A percentile compares a stretch with the other conserved stretches of the same genome.
phyloP scores from a whole-genome alignment of 2,888 invertebrate species.

The Melinaea marsaeus region DNA sequence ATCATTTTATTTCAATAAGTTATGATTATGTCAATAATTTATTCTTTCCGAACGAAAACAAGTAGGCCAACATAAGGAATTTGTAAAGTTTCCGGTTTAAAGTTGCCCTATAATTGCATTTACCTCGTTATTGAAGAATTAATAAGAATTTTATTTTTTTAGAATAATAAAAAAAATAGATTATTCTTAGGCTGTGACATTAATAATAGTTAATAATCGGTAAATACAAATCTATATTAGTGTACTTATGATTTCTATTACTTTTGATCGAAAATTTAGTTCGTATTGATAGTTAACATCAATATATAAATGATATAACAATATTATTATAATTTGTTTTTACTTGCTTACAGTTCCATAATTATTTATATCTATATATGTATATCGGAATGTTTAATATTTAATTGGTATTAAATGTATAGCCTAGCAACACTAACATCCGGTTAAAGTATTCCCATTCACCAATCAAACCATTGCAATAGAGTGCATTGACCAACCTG shows the following conservation, averaged over 20 bases:
- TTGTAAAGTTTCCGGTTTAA: slow-evolving; percentile 35
- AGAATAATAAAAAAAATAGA: no score
- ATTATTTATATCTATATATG: no score
- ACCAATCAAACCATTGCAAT: slow-evolving; percentile 75
- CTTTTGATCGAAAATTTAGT: no score
- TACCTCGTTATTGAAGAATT: not conserved
- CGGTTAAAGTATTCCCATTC: slow-evolving; percentile 64
- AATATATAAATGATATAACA: no score
- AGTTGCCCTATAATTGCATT: slow-evolving; percentile 31
- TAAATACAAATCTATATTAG: no score
- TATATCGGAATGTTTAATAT: not conserved
- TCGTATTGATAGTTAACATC: no score
- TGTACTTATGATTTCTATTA: no score
- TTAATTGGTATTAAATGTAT: slow-evolving; percentile 30
- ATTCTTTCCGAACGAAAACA: not conserved
- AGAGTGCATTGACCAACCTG: slow-evolving; percentile 76
- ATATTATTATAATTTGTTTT: no score
- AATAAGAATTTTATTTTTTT: not conserved
- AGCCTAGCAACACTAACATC: slow-evolving; percentile 50
- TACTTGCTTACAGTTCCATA: no score
- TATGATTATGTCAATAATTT: not conserved
- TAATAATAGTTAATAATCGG: no score
- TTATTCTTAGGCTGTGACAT: no score
- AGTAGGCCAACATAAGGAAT: not conserved
- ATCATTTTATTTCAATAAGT: no score